Base-by-base conservation (phyloP, 2,113 vertebrate species). In the Ornithorhynchus anatinus region DNA sequence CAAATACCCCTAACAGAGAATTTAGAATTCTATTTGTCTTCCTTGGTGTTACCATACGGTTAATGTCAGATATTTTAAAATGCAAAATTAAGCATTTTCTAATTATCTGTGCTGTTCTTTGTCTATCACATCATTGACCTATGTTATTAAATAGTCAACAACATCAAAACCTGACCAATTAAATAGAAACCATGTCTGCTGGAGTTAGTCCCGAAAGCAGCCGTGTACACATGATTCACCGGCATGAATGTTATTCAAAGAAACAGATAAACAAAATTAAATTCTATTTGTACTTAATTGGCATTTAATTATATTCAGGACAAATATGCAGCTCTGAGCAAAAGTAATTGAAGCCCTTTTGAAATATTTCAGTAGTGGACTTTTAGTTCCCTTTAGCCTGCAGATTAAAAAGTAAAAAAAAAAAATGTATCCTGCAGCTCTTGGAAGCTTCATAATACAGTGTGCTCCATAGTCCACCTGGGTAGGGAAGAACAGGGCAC, bases 111-210 rank as follows among this genome's bases (percentile, higher is more conserved):
- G 5, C 27, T 61, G 13, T 45, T 40, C 2, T 71, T 7, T 38
- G 57, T 43, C 32, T 74, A 57, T 17, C 22, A 33, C 66, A 50
- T 60, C 60, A 29, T 40, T 65, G 22, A 29, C 37, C 10, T 75
- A 77, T 65, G 37, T n/a, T 76, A 32, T 70, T 67, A 60, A 70
- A 52, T 75, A 77, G 75, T 78, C 72, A 77, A 59, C 29, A 69
- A 38, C 45, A 74, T 69, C 56, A 79, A 66, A 77, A 69, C 69
- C 76, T 57, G 77, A 67, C 7, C 35, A 77, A 69, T 62, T 62
- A 59, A 44, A 29, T 68, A 57, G 48, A 75, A 77, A 70, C 77
- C 53, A 2, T 3, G 35, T 59, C 12, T 65, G 9, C 70, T 68
- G 25, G 44, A 61, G 8, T 53, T 62, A 43, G 15, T 43, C 50